A percentile compares a stretch with the other conserved stretches of the same genome.
phyloP scores from a whole-genome alignment of 2,797 vertebrate genomes.

The Acrossocheilus fasciatus region DNA sequence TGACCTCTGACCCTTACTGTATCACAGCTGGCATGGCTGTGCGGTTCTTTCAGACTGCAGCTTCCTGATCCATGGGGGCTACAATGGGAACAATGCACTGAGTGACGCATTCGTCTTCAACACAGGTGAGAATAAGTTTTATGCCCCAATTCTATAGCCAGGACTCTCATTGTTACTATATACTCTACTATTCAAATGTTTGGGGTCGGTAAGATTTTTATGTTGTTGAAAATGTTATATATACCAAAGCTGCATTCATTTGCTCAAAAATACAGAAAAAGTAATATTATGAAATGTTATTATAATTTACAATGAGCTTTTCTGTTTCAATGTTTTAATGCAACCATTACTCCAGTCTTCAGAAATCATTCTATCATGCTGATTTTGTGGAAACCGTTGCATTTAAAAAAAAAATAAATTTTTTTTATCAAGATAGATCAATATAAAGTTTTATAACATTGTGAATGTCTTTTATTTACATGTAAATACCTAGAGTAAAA shows the following conservation, averaged over 20 bases:
- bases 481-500: background rate
- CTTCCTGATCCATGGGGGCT: conserved; percentile 84
- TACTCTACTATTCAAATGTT: background rate
- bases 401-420: no score
- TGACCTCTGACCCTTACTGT: conserved; percentile 36
- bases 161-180: background rate
- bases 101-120: conserved; percentile 81
- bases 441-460: background rate
- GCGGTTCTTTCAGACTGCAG: conserved; percentile 77
- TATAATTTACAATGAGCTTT: background rate
- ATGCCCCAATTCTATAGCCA: background rate
- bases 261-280: background rate
- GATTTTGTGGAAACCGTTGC: background rate
- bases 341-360: background rate
- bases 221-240: background rate
- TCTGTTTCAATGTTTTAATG: background rate
- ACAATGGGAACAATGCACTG: conserved; percentile 81
- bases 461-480: background rate
- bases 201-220: background rate
- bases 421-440: background rate
- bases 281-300: background rate
- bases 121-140: conserved; percentile 70
- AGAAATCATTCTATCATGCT: background rate
- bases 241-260: background rate
- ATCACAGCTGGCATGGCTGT: conserved; percentile 82